These are phyloP conservation scores for Troglohyphantes excavatus DNA, from an alignment of 2,888 invertebrate species.

Conservation along the genomic window DNA sequence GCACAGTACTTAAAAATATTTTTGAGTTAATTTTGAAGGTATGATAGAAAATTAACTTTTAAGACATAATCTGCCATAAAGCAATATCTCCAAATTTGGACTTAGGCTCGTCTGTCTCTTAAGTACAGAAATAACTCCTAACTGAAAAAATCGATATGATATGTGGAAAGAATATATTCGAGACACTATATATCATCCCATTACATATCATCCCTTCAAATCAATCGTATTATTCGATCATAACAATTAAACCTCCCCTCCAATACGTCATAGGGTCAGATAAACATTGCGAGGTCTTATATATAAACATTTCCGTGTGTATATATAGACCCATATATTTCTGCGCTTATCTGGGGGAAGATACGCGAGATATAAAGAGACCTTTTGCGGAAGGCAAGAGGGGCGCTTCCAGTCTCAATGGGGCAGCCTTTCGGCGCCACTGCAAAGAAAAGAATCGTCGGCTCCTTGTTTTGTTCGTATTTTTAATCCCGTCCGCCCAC, in stretches of 20 bases:
- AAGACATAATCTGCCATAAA: too few species aligned
- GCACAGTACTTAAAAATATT: too few species aligned
- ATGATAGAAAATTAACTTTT: too few species aligned
- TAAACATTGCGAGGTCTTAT: conserved; percentile 19
- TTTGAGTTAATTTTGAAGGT: too few species aligned
- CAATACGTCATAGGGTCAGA: conserved; percentile 28
- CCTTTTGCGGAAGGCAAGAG: conserved; percentile 29
- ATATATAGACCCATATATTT: conserved; percentile 44
- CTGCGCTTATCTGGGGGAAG: conserved; percentile 29
- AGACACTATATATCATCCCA: too few species aligned
- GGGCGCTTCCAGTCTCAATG: conserved; percentile 49
- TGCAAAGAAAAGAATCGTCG: conserved; percentile 31
- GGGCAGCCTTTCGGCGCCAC: conserved; percentile 71
- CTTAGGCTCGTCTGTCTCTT: too few species aligned
- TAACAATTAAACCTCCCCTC: background rate
- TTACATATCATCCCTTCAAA: too few species aligned
- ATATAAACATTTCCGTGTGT: conserved; percentile 51
- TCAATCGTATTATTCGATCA: background rate
- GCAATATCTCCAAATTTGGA: too few species aligned
- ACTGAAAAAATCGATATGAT: too few species aligned
- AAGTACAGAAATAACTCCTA: too few species aligned
- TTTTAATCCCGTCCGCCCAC: conserved; percentile 60
- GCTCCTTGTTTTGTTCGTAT: conserved; percentile 51
- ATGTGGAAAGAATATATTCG: too few species aligned
- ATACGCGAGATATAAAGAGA: conserved; percentile 17